Percentiles rank a stretch among this genome's conserved stretches.
phyloP scores from a whole-genome alignment of 2,888 invertebrate genomes.

The Archips crataeganus region DNA sequence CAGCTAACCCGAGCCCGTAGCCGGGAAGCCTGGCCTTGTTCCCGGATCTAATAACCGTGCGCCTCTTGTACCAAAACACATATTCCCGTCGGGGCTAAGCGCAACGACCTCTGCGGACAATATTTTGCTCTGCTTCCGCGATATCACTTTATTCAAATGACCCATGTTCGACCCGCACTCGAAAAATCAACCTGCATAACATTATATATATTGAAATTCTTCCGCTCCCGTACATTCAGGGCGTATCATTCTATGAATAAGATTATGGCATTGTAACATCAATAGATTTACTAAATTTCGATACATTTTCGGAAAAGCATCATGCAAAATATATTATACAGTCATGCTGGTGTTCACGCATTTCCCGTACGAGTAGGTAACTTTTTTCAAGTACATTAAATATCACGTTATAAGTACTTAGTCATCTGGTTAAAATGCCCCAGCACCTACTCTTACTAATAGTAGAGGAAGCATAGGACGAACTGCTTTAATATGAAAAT shows the following conservation, averaged over 20 bases:
- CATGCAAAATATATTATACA: not conserved
- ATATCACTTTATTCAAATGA: slow-evolving; percentile 85
- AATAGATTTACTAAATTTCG: slow-evolving; percentile 14
- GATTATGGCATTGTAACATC: slow-evolving; percentile 56
- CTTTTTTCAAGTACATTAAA: too few species aligned
- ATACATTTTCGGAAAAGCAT: not conserved
- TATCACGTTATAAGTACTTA: too few species aligned
- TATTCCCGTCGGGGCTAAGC: slow-evolving; percentile 68
- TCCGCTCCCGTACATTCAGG: slow-evolving; percentile 71
- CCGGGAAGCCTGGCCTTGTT: slow-evolving; percentile 45
- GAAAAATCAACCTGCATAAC: slow-evolving; percentile 84
- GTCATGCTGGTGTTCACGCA: not conserved
- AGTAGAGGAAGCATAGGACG: too few species aligned
- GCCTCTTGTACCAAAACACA: slow-evolving; percentile 70
- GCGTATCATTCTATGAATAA: slow-evolving; percentile 81
- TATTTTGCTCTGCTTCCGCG: slow-evolving; percentile 78
- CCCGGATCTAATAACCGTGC: slow-evolving; percentile 73
- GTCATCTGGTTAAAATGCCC: too few species aligned
- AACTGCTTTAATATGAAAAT: not conserved
- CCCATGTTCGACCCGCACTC: slow-evolving; percentile 79
- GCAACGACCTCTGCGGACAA: slow-evolving; percentile 78
- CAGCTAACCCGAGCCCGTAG: not conserved
- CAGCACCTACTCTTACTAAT: too few species aligned
- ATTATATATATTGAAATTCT: slow-evolving; percentile 85
- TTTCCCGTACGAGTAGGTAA: not conserved